phyloP scores from a whole-genome alignment of 2,888 invertebrate species.

The Ceramica pisi region DNA sequence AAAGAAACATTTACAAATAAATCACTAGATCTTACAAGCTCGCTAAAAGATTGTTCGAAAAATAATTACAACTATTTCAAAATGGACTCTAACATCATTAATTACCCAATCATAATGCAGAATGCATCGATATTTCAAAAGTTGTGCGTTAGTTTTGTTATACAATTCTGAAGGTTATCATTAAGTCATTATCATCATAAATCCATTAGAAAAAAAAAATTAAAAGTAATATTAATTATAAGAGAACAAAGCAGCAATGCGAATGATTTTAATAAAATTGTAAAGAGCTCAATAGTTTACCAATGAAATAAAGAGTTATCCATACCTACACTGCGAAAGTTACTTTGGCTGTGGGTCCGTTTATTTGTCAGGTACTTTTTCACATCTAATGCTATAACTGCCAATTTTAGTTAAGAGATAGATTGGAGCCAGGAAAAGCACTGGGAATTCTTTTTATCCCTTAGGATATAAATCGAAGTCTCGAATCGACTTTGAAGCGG shows the following conservation, averaged over 20 bases:
- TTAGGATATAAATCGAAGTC: too few relatives aligned
- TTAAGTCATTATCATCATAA: conserved; percentile 32
- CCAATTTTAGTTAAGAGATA: background rate
- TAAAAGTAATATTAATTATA: conserved; percentile 3
- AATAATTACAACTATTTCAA: conserved; percentile 54
- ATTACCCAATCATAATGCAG: conserved; percentile 47
- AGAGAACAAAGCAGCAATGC: conserved; percentile 11
- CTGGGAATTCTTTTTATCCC: too few relatives aligned
- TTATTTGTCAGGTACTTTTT: background rate
- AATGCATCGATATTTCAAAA: conserved; percentile 50
- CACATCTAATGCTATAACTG: background rate
- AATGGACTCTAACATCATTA: conserved; percentile 52
- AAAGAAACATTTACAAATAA: conserved; percentile 47
- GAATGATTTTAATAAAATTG: conserved; percentile 27
- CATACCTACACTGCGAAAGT: background rate
- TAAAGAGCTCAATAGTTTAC: conserved; percentile 37
- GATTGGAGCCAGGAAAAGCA: background rate
- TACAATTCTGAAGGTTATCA: conserved; percentile 41
- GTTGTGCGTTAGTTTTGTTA: conserved; percentile 29
- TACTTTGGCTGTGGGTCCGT: background rate
- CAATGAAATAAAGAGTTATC: conserved; percentile 38
- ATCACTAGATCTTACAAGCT: conserved; percentile 37
- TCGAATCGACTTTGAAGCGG: too few relatives aligned
- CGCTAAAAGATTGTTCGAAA: conserved; percentile 50
- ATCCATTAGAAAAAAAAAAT: conserved; percentile 25